A percentile compares a stretch with the other conserved stretches of the same genome.
Conservation (phyloP, 1,140 invertebrate species). For the Drosophila suzukii region DNA sequence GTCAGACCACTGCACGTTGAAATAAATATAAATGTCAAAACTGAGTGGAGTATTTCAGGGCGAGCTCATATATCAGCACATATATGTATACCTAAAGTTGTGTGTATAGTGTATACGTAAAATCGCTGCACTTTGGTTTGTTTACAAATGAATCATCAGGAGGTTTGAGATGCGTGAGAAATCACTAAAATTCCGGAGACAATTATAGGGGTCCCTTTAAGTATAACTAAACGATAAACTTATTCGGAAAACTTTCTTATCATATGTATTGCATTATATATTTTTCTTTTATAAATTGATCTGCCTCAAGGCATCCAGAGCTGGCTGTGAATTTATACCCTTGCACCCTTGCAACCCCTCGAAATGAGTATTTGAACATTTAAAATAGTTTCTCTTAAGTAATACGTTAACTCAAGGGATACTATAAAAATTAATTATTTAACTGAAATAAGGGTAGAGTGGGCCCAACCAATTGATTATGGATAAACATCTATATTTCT, state of each 20-base stretch:
- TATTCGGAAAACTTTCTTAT: background rate
- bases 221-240: background rate
- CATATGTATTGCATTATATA: background rate
- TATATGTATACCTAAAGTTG: conserved; percentile 4
- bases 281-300: no score
- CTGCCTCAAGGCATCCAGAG: no score
- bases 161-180: conserved; percentile 55
- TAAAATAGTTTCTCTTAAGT: no score
- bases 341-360: no score
- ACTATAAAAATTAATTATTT: no score
- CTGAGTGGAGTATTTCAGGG: conserved; percentile 72
- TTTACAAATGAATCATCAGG: conserved; percentile 64
- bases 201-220: background rate
- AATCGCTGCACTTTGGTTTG: conserved; percentile 49
- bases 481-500: no score
- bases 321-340: no score
- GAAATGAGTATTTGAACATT: no score
- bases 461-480: no score
- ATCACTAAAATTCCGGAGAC: background rate
- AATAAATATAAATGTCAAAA: conserved; percentile 84
- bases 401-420: no score
- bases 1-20: conserved; percentile 70
- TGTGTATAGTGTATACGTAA: conserved; percentile 21
- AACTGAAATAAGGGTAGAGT: no score
- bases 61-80: conserved; percentile 50